Percentiles rank a stretch among this genome's conserved stretches.
These are phyloP conservation scores for Bombus affinis DNA, from an alignment of 1,140 invertebrate species.

Conservation along the genomic window DNA sequence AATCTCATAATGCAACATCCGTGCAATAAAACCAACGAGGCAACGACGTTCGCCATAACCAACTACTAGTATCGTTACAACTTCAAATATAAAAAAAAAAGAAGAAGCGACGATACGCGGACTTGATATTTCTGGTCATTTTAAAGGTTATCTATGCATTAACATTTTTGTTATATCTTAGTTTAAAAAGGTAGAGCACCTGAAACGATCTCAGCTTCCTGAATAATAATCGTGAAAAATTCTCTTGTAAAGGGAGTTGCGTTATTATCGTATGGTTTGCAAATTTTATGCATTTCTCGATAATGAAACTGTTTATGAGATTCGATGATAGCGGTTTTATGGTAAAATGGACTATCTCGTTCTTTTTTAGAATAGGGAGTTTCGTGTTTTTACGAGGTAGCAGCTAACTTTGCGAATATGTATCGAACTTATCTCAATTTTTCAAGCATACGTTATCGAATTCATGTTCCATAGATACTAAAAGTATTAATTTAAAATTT, in stretches of 20 bases:
- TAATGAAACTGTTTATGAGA: background rate
- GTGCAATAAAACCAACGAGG: conserved; percentile 16
- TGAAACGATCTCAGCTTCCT: background rate
- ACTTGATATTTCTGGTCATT: background rate
- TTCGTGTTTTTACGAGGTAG: background rate
- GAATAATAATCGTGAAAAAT: background rate
- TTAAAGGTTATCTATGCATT: background rate
- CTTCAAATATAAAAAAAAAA: background rate
- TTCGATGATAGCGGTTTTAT: background rate
- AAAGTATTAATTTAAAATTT: too few species aligned
- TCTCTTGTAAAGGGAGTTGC: background rate
- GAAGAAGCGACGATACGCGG: too few species aligned
- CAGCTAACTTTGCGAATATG: background rate
- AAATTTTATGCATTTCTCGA: background rate
- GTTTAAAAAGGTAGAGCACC: background rate
- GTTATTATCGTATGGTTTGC: background rate
- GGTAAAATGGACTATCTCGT: background rate
- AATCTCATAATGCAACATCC: conserved; percentile 24
- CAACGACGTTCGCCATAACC: conserved; percentile 19
- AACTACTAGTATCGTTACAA: background rate
- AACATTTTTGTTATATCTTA: too few species aligned
- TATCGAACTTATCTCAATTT: background rate
- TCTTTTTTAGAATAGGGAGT: background rate
- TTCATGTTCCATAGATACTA: too few species aligned
- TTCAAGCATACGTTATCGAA: too few species aligned